Conservation (phyloP, 1,140 invertebrate species). For the Linepithema humile region DNA sequence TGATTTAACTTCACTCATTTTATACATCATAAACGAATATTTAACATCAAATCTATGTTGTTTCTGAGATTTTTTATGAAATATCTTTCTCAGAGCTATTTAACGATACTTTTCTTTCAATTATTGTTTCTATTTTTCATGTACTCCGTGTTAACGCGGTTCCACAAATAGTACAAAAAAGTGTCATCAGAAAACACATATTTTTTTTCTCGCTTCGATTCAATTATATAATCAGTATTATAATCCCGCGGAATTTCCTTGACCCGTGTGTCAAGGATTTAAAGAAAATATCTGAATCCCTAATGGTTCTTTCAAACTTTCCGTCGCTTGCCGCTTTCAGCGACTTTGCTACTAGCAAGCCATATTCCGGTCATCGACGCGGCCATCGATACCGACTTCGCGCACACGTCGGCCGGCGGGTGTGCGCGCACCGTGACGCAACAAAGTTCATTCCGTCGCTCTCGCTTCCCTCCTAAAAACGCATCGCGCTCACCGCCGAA, state of each 20-base stretch:
- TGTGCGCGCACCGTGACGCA: slow-evolving; percentile 5
- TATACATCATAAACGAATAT: no score
- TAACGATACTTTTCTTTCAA: neutral
- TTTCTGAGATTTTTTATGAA: neutral
- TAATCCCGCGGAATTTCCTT: neutral
- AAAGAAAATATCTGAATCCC: neutral
- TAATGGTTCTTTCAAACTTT: neutral
- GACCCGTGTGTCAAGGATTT: neutral
- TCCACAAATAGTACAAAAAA: neutral
- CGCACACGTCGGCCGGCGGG: slow-evolving; percentile 5
- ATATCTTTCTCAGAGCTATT: neutral
- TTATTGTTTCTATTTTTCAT: neutral
- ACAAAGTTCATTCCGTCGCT: slow-evolving; percentile 38
- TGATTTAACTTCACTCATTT: neutral
- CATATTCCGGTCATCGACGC: slow-evolving; percentile 51
- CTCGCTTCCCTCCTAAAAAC: slow-evolving; percentile 42
- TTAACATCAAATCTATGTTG: neutral
- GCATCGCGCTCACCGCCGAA: neutral
- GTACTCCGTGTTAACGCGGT: no score
- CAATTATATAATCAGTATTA: neutral
- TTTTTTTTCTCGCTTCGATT: neutral
- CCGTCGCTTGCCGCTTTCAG: neutral
- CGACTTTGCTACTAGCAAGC: slow-evolving; percentile 2
- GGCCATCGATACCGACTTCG: slow-evolving; percentile 33
- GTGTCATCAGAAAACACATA: neutral